Evolutionary conservation across 2,888 invertebrate genomes (phyloP).

Genomic region (Aricia artaxerxes): DNA sequence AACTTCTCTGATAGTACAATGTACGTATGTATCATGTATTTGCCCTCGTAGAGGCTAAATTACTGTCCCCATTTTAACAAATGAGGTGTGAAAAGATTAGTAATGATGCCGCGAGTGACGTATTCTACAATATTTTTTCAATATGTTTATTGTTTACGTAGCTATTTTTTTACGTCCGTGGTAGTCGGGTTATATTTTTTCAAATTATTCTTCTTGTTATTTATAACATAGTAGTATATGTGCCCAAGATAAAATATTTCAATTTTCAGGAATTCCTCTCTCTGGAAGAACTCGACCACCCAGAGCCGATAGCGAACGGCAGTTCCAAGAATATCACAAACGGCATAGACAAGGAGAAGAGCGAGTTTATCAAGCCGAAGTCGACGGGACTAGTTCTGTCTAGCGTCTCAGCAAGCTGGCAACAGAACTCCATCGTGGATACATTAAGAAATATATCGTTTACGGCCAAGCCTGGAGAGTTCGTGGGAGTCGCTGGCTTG

Average conservation of each 20-base stretch:
- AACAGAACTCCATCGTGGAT: constrained; percentile 71
- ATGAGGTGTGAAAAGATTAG: not conserved
- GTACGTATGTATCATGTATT: no score
- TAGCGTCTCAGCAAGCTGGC: constrained; percentile 71
- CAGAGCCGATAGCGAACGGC: constrained; percentile 48
- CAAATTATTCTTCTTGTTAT: no score
- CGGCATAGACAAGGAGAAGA: constrained; percentile 55
- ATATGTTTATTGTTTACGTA: no score
- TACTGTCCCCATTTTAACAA: not conserved
- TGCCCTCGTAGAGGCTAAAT: not conserved
- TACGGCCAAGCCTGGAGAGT: constrained; percentile 76
- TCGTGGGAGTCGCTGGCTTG: constrained; percentile 85
- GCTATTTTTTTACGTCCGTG: no score
- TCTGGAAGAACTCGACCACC: constrained; percentile 63
- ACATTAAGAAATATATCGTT: constrained; percentile 77
- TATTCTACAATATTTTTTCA: no score
- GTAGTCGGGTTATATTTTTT: no score
- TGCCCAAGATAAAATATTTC: not conserved
- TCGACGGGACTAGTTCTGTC: constrained; percentile 59
- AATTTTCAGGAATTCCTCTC: constrained; percentile 65
- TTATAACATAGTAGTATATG: no score
- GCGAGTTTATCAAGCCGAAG: constrained; percentile 48
- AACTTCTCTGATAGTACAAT: no score
- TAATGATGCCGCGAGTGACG: not conserved
- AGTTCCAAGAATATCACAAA: constrained; percentile 49